These are phyloP conservation scores for Acipenser ruthenus DNA, from an alignment of 2,797 vertebrate species.

Conservation along the genomic window DNA sequence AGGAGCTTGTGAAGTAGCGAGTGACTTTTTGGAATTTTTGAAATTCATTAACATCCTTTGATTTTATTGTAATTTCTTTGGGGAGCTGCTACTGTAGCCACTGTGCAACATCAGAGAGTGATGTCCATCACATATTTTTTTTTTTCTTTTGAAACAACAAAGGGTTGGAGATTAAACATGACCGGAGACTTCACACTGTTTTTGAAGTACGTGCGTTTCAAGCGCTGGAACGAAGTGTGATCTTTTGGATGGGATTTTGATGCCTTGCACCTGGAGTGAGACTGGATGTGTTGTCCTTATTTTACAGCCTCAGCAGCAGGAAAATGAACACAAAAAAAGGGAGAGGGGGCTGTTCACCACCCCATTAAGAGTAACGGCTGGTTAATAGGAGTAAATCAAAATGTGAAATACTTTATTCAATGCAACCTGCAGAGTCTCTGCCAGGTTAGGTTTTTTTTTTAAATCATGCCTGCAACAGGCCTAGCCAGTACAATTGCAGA, in stretches of 20 bases:
- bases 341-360: background rate
- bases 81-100: background rate
- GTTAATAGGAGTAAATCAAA: background rate
- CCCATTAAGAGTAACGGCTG: background rate
- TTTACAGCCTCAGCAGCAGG: too few species aligned
- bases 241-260: background rate
- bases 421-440: background rate
- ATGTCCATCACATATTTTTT: conserved; percentile 15
- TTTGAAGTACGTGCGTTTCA: conserved; percentile 18
- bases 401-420: background rate
- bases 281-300: background rate
- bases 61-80: too few species aligned
- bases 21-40: too few species aligned
- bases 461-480: conserved; percentile 29
- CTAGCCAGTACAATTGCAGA: conserved; percentile 9
- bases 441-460: conserved; percentile 3
- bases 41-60: too few species aligned
- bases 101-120: conserved; percentile 11
- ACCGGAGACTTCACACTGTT: background rate
- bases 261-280: background rate
- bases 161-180: conserved; percentile 16
- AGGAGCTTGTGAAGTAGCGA: too few species aligned
- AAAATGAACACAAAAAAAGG: background rate
- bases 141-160: conserved; percentile 16
- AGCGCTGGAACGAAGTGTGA: background rate